Evolutionary conservation across 1,140 invertebrate species (phyloP), one percentile per base, ranked within the genome.

Genomic region (Ips typographus): DNA sequence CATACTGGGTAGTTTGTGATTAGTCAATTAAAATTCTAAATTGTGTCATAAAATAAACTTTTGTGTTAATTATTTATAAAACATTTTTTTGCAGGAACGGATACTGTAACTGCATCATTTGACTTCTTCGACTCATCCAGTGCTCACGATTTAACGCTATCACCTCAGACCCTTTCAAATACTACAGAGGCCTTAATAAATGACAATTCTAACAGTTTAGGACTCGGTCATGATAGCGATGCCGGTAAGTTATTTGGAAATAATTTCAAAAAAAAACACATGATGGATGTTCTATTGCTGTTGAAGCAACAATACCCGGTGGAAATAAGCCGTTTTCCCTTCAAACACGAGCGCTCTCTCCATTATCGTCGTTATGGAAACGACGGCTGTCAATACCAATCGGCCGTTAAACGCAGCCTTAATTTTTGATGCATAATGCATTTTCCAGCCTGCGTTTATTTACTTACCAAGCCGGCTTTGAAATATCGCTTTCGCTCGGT

Each of bases 61-160:
- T 22, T 22, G 22, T 22, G 22, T 22, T 22, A 22, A 22, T 0
- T 22, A 22, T 0, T 22, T 22, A 22, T 22, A 22, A 22, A 22
- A 22, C 22, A 65, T 70, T 72, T 49, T 69, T 58, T 77, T 77
- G 52, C 75, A 79, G 77, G 77, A 43, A 76, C 68, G 40, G 79
- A 79, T 69, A 77, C 80, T 81, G 84, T 84, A 71, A 85, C 84
- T 72, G 83, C 85, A 63, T 85, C 84, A 76, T 87, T 89, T 80
- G 88, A 90, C 77, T 80, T 91, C 74, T 89, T 90, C 79, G 90
- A 91, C 81, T 88, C 88, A 71, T 89, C 89, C 69, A 85, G 83
- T 68, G 87, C 87, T 55, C 87, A 88, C 76, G 89, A 89, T 76
- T 82, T 89, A 73, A 88, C 87, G 59, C 79, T 91, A 74, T 90